Conservation (phyloP, 1,140 invertebrate species). For the Choristoneura fumiferana region DNA sequence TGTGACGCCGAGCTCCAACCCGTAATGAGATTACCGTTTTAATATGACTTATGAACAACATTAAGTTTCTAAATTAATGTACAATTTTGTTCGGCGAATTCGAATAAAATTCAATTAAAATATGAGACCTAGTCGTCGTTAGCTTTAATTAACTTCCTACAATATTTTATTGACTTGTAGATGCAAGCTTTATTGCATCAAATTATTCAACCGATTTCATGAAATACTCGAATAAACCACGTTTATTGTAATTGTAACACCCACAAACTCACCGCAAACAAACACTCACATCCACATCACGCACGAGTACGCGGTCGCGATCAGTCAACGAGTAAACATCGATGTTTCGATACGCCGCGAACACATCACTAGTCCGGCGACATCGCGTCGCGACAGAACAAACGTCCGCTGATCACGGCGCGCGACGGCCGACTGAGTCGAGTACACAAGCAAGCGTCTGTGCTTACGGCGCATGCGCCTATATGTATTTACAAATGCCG, state of each 20-base stretch:
- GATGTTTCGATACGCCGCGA: constrained; percentile 3
- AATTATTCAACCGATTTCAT: too few species aligned
- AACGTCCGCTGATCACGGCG: neutral
- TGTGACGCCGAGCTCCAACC: neutral
- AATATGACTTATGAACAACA: neutral
- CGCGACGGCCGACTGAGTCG: constrained; percentile 2
- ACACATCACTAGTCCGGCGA: neutral
- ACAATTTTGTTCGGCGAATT: too few species aligned
- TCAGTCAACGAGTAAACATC: neutral
- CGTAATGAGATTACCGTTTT: constrained; percentile 10
- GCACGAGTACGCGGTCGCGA: too few species aligned
- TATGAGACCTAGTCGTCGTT: too few species aligned
- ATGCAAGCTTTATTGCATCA: too few species aligned
- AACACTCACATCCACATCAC: neutral
- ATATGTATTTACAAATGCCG: constrained; percentile 10
- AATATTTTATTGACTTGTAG: too few species aligned
- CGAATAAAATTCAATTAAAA: too few species aligned
- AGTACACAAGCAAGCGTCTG: constrained; percentile 3
- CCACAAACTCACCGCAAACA: too few species aligned
- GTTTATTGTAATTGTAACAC: too few species aligned
- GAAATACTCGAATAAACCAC: too few species aligned
- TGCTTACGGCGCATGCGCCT: constrained; percentile 32
- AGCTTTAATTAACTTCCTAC: too few species aligned
- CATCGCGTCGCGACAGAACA: neutral
- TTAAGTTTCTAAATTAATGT: too few species aligned